Percentiles rank a stretch among this genome's conserved stretches.
phyloP scores from a whole-genome alignment of 2,113 vertebrate genomes.

The Hemiscyllium ocellatum region DNA sequence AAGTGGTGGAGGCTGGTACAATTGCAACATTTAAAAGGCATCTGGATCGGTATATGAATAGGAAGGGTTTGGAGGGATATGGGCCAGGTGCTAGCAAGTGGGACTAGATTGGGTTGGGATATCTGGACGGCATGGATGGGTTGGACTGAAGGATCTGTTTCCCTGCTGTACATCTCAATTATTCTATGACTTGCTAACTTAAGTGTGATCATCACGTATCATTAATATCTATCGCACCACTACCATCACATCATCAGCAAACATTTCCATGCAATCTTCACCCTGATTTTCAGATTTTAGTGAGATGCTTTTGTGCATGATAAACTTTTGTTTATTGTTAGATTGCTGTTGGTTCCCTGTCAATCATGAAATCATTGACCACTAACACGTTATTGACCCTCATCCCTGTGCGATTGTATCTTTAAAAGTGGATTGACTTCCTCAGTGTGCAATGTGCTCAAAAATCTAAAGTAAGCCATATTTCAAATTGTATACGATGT shows the following conservation, averaged over 20 bases:
- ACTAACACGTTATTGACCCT: background rate
- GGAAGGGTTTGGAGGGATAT: no score
- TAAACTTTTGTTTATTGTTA: background rate
- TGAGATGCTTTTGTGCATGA: background rate
- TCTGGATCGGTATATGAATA: no score
- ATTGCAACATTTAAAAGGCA: no score
- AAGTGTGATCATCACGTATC: no score
- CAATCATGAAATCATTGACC: background rate
- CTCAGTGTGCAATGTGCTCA: background rate
- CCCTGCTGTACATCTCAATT: no score
- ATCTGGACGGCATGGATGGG: no score
- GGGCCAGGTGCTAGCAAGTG: no score
- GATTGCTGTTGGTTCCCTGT: background rate
- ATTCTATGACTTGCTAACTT: no score
- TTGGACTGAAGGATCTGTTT: no score
- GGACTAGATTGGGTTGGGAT: no score
- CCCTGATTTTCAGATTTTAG: background rate
- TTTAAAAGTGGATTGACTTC: background rate
- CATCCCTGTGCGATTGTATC: background rate
- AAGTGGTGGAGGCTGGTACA: no score
- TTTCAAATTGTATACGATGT: background rate
- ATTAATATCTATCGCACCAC: no score
- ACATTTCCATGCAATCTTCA: background rate
- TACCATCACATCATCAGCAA: background rate
- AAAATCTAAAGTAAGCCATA: background rate